Conservation (phyloP, 2,888 invertebrate species). For the Crioceris asparagi region DNA sequence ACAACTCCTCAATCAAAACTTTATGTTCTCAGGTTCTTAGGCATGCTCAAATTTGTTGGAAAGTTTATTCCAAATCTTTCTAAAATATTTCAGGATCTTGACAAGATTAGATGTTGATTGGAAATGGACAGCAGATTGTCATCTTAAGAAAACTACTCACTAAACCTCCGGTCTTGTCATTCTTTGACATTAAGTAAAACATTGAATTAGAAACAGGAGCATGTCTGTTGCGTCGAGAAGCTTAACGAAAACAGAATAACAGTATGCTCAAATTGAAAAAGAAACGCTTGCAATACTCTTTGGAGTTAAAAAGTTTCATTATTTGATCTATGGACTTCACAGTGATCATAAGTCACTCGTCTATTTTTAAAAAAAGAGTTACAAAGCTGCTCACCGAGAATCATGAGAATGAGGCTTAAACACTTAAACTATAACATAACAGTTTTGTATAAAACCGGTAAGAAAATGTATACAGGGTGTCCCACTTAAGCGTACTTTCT, state of each 20-base stretch:
- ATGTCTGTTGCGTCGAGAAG: neutral
- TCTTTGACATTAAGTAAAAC: slow-evolving; percentile 1
- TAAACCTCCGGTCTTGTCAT: slow-evolving; percentile 1
- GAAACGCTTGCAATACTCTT: slow-evolving; percentile 29
- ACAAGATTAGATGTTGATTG: slow-evolving; percentile 5
- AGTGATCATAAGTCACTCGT: neutral
- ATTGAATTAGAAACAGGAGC: slow-evolving; percentile 1
- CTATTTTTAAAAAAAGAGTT: slow-evolving; percentile 17
- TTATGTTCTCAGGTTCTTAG: slow-evolving; percentile 17
- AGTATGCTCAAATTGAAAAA: slow-evolving; percentile 30
- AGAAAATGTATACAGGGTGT: no score
- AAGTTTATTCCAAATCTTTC: slow-evolving; percentile 18
- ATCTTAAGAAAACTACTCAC: slow-evolving; percentile 1
- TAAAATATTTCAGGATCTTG: slow-evolving; percentile 8
- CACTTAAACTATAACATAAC: slow-evolving; percentile 17
- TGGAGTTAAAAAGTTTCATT: slow-evolving; percentile 21
- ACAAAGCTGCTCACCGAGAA: slow-evolving; percentile 17
- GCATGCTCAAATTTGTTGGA: slow-evolving; percentile 16
- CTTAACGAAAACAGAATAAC: neutral
- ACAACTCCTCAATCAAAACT: slow-evolving; percentile 11
- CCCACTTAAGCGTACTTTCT: no score
- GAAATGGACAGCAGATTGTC: slow-evolving; percentile 1
- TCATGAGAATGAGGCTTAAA: slow-evolving; percentile 24
- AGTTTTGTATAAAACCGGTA: no score
- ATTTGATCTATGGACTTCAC: slow-evolving; percentile 8